These are phyloP conservation scores for Shinisaurus crocodilurus DNA, from an alignment of 2,113 vertebrate species.

Conservation along the genomic window DNA sequence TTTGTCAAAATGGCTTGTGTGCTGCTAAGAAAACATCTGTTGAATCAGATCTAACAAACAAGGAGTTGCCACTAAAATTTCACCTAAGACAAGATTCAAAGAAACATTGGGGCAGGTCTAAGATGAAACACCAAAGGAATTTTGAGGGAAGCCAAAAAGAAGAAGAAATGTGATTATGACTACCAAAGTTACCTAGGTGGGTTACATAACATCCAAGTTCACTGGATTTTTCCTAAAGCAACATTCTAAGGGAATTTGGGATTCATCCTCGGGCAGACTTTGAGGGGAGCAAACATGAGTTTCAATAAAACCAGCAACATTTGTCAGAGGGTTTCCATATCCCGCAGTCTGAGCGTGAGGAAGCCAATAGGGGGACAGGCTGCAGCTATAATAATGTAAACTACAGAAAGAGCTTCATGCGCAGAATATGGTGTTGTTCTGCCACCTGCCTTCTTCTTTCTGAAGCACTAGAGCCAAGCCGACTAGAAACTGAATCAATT, in stretches of 20 bases:
- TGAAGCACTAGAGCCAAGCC: background rate
- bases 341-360: background rate
- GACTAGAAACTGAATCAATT: background rate
- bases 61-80: background rate
- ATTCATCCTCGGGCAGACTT: background rate
- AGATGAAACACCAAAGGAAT: background rate
- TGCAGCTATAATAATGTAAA: background rate
- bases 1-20: no score
- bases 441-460: constrained; percentile 13
- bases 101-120: background rate
- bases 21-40: background rate
- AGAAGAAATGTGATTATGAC: background rate
- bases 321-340: background rate
- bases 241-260: background rate
- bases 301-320: background rate
- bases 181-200: background rate
- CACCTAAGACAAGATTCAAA: background rate
- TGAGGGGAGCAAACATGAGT: background rate
- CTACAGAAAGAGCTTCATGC: background rate
- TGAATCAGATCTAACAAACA: background rate
- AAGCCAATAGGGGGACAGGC: background rate
- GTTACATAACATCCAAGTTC: background rate
- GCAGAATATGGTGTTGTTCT: background rate
- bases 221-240: background rate
- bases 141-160: background rate